These are phyloP conservation scores for Acronicta aceris DNA, from an alignment of 2,888 invertebrate genomes.

Conservation along the genomic window DNA sequence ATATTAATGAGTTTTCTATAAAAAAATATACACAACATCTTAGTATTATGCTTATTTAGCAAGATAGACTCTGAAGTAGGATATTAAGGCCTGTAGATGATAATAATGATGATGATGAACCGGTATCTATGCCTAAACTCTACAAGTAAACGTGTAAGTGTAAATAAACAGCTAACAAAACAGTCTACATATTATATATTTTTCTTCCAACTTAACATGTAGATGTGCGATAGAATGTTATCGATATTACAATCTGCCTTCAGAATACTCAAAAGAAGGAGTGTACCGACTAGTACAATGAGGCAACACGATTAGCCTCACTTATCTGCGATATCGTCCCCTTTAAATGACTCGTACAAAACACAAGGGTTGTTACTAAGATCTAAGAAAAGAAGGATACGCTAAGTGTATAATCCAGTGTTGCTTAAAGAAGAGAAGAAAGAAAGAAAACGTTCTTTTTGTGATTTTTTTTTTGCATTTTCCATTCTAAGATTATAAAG, in stretches of 20 bases:
- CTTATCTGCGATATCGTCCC: slow-evolving; percentile 53
- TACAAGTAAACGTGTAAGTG: too few relatives aligned
- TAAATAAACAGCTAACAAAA: neutral
- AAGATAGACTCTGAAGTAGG: too few relatives aligned
- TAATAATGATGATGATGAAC: too few relatives aligned
- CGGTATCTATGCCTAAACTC: too few relatives aligned
- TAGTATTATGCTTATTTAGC: too few relatives aligned
- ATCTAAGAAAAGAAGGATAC: slow-evolving; percentile 22
- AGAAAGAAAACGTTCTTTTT: too few relatives aligned
- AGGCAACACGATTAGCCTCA: slow-evolving; percentile 55
- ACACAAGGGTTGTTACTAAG: slow-evolving; percentile 44
- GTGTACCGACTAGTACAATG: slow-evolving; percentile 30
- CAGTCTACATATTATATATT: neutral
- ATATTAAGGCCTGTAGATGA: too few relatives aligned
- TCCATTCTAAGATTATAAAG: too few relatives aligned
- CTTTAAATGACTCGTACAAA: slow-evolving; percentile 55
- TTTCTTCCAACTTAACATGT: neutral
- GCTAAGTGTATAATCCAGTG: neutral
- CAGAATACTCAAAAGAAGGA: slow-evolving; percentile 21
- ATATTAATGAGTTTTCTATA: too few relatives aligned
- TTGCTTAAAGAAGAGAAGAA: too few relatives aligned
- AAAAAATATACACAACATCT: too few relatives aligned
- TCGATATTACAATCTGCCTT: slow-evolving; percentile 23
- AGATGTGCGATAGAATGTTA: slow-evolving; percentile 5
- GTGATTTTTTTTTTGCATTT: too few relatives aligned